phyloP scores from a whole-genome alignment of 2,797 vertebrate species.

The Morus bassanus region DNA sequence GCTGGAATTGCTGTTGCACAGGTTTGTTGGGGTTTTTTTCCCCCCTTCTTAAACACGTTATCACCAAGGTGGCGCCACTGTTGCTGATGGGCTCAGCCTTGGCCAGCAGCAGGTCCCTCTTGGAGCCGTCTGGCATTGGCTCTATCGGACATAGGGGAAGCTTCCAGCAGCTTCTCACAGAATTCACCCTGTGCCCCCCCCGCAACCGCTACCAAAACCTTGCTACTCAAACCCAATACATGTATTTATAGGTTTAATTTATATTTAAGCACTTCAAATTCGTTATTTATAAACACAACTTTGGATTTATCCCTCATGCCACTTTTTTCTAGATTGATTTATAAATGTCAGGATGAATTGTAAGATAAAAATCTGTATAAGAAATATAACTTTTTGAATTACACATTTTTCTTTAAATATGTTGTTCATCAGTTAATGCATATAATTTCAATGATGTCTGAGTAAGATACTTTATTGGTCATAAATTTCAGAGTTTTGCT shows the following conservation, averaged over 20 bases:
- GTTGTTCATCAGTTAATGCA: background rate
- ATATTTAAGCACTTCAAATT: background rate
- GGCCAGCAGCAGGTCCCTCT: too few relatives aligned
- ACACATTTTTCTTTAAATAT: background rate
- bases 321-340: background rate
- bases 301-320: background rate
- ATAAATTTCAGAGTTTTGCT: background rate
- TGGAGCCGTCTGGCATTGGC: too few relatives aligned
- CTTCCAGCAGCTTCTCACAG: too few relatives aligned
- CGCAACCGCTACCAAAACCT: too few relatives aligned
- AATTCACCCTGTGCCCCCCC: too few relatives aligned
- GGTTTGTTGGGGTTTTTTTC: too few relatives aligned
- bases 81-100: too few relatives aligned
- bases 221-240: too few relatives aligned
- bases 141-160: too few relatives aligned
- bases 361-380: background rate
- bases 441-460: background rate
- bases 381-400: background rate
- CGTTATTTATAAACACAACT: background rate
- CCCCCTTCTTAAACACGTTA: too few relatives aligned
- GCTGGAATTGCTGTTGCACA: too few relatives aligned
- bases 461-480: background rate
- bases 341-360: background rate
- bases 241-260: constrained; percentile 8
- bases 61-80: too few relatives aligned